phyloP scores from a whole-genome alignment of 1,140 invertebrate species.

The Diorhabda sublineata region DNA sequence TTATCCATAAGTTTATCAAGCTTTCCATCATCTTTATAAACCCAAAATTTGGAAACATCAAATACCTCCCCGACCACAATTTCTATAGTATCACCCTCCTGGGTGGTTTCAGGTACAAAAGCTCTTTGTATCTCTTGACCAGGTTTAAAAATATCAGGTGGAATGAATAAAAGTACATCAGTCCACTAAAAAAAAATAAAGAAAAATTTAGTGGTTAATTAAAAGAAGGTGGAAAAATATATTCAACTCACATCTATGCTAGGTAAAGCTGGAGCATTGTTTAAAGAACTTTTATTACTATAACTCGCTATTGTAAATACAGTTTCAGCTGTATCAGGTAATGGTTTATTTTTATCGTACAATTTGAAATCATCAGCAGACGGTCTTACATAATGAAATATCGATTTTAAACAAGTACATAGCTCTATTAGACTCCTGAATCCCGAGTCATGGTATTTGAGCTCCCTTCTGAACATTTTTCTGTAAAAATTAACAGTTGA shows the following conservation, averaged over 20 bases:
- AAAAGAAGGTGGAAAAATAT: background rate
- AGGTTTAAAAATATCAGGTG: constrained; percentile 22
- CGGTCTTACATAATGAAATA: constrained; percentile 27
- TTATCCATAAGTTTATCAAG: constrained; percentile 36
- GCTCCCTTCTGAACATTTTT: constrained; percentile 21
- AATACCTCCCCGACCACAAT: constrained; percentile 35
- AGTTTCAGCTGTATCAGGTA: constrained; percentile 19
- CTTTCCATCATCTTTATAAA: constrained; percentile 20
- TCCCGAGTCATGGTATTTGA: constrained; percentile 17
- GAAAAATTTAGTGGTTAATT: background rate
- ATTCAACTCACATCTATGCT: constrained; percentile 6
- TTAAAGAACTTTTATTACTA: background rate
- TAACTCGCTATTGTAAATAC: constrained; percentile 27
- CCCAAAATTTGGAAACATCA: constrained; percentile 41
- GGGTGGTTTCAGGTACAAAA: constrained; percentile 22
- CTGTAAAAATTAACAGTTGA: constrained; percentile 11
- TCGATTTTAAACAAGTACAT: constrained; percentile 22
- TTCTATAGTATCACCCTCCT: constrained; percentile 28
- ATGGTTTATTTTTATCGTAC: constrained; percentile 25
- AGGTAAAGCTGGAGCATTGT: background rate
- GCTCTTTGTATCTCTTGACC: constrained; percentile 28
- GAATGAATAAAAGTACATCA: constrained; percentile 21
- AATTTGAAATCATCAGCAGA: constrained; percentile 26
- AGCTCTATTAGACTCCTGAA: constrained; percentile 27
- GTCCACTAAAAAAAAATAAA: constrained; percentile 14